These are phyloP conservation scores for Ispidina picta DNA, from an alignment of 2,797 vertebrate genomes.

Conservation along the genomic window DNA sequence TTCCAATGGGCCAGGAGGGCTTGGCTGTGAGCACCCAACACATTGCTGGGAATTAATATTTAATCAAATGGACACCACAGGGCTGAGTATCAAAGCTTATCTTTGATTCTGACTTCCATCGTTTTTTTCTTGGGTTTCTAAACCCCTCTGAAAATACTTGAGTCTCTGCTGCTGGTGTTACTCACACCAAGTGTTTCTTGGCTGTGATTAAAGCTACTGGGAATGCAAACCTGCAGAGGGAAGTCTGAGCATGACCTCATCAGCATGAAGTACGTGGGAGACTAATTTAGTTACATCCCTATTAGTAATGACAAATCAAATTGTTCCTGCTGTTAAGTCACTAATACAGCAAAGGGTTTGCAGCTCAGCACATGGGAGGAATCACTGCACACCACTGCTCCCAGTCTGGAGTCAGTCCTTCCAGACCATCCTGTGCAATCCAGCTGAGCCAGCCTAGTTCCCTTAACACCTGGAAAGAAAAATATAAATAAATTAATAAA, in stretches of 20 bases:
- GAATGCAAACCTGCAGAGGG: conserved; percentile 52
- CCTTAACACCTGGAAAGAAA: background rate
- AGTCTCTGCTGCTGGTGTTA: conserved; percentile 18
- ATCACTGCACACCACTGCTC: background rate
- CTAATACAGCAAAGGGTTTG: conserved; percentile 27
- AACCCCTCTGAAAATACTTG: conserved; percentile 12
- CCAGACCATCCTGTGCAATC: background rate
- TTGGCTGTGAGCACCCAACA: conserved; percentile 16
- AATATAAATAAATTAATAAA: no score
- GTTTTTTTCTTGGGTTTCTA: conserved; percentile 8
- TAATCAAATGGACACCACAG: conserved; percentile 50
- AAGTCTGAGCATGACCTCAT: conserved; percentile 59
- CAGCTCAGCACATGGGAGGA: conserved; percentile 3
- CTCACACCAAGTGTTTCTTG: background rate
- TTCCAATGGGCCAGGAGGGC: conserved; percentile 47
- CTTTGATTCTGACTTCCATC: conserved; percentile 39
- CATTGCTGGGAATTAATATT: conserved; percentile 63
- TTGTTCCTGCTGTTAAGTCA: conserved; percentile 48
- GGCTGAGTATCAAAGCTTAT: conserved; percentile 36
- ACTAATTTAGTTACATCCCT: conserved; percentile 63
- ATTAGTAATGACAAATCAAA: conserved; percentile 67
- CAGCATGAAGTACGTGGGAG: conserved; percentile 53
- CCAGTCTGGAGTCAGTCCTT: no score
- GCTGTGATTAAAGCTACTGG: conserved; percentile 36
- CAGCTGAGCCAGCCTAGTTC: background rate